These are phyloP conservation scores for Charadrius vociferus DNA, from an alignment of 2,113 vertebrate species.

Conservation along the genomic window DNA sequence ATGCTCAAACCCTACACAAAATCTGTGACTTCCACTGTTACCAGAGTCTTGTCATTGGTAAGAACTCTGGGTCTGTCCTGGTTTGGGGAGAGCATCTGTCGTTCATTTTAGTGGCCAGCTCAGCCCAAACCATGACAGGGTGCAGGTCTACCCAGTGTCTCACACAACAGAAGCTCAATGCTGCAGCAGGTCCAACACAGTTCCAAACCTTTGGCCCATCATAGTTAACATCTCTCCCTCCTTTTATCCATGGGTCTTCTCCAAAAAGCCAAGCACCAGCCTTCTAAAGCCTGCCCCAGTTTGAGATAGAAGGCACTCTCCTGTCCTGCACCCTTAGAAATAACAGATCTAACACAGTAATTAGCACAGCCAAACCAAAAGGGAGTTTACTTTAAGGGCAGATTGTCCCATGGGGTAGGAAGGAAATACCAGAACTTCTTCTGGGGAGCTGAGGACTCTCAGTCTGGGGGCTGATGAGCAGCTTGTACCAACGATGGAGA, in stretches of 20 bases:
- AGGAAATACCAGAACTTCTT: background rate
- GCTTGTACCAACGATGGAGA: background rate
- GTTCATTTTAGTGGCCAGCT: background rate
- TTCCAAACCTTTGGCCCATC: background rate
- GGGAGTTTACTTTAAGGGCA: background rate
- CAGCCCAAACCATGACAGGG: background rate
- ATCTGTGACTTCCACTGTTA: rapidly evolving
- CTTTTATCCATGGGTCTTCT: background rate
- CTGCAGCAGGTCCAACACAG: background rate
- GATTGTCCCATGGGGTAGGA: background rate
- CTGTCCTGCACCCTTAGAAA: background rate
- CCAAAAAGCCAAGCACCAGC: background rate
- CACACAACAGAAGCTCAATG: background rate
- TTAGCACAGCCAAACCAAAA: background rate
- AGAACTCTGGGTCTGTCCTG: background rate
- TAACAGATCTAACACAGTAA: rapidly evolving
- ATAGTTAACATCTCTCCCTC: background rate
- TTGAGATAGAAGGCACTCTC: background rate
- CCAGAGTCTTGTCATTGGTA: background rate
- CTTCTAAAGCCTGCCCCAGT: background rate
- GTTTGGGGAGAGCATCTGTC: background rate
- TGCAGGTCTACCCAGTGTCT: background rate
- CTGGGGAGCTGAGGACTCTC: background rate
- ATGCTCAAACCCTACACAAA: background rate
- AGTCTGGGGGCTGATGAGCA: background rate